Percentiles rank a stretch among this genome's conserved stretches.
phyloP scores from a whole-genome alignment of 2,797 vertebrate genomes.

The Knipowitschia caucasica region DNA sequence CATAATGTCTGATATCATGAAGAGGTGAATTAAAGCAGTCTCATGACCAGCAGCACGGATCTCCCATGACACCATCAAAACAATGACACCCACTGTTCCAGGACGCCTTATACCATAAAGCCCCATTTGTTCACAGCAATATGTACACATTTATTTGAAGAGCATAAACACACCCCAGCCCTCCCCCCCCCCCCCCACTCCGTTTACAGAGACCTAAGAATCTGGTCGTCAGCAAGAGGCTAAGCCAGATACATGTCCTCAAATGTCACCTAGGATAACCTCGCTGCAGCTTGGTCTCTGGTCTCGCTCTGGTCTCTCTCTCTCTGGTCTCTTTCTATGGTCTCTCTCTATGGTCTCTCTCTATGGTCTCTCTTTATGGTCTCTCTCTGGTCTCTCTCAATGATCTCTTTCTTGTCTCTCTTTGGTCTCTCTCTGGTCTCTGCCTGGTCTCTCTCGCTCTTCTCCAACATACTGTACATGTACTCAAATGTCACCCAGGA shows the following conservation, averaged over 20 bases:
- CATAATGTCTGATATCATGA: constrained; percentile 33
- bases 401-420: too few relatives aligned
- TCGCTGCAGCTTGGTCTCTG: constrained; percentile 22
- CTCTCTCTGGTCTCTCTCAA: too few relatives aligned
- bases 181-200: constrained; percentile 19
- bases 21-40: constrained; percentile 41
- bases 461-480: too few relatives aligned
- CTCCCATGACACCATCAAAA: constrained; percentile 26
- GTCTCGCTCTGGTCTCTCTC: constrained; percentile 48
- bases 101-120: constrained; percentile 46
- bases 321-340: too few relatives aligned
- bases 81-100: constrained; percentile 30
- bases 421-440: too few relatives aligned
- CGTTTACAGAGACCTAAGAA: constrained; percentile 55
- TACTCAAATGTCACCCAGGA: too few relatives aligned
- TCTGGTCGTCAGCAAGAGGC: constrained; percentile 55
- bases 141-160: constrained; percentile 57
- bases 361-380: too few relatives aligned
- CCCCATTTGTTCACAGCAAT: constrained; percentile 25
- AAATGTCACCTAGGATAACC: constrained; percentile 71
- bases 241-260: constrained; percentile 59
- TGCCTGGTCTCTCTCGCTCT: too few relatives aligned
- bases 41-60: constrained; percentile 33
- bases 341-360: too few relatives aligned
- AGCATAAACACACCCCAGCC: constrained; percentile 14